phyloP scores from a whole-genome alignment of 2,797 vertebrate species.

The Semaprochilodus insignis region DNA sequence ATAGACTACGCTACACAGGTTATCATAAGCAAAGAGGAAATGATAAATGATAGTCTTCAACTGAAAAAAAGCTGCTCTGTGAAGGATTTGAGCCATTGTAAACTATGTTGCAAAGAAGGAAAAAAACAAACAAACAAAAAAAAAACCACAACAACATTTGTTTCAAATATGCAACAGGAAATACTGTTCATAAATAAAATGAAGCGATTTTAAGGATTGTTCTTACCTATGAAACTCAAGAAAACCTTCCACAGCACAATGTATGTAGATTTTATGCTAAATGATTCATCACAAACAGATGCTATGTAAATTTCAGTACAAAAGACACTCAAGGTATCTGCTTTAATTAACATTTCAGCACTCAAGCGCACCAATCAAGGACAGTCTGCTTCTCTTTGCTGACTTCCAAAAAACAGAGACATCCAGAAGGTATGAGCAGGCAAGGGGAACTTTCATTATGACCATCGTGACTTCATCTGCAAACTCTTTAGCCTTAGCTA shows the following conservation, averaged over 20 bases:
- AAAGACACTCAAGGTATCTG: conserved; percentile 31
- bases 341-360: conserved; percentile 53
- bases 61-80: neutral
- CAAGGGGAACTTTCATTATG: neutral
- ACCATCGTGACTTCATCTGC: neutral
- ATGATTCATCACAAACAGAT: conserved; percentile 46
- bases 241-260: conserved; percentile 11
- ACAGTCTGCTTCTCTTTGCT: conserved; percentile 14
- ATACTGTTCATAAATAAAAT: no score
- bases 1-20: neutral
- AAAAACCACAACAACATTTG: no score
- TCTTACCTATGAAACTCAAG: neutral
- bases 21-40: neutral
- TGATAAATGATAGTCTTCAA: neutral
- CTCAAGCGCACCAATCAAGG: conserved; percentile 48
- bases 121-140: no score
- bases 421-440: neutral
- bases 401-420: conserved; percentile 30
- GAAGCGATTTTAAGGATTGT: no score
- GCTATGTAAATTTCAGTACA: conserved; percentile 30
- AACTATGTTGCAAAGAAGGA: neutral
- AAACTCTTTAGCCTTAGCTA: neutral
- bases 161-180: neutral
- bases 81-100: neutral
- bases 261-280: conserved; percentile 61